A percentile compares a stretch with the other conserved stretches of the same genome.
phyloP scores from a whole-genome alignment of 2,113 vertebrate genomes.

The Gobius niger region DNA sequence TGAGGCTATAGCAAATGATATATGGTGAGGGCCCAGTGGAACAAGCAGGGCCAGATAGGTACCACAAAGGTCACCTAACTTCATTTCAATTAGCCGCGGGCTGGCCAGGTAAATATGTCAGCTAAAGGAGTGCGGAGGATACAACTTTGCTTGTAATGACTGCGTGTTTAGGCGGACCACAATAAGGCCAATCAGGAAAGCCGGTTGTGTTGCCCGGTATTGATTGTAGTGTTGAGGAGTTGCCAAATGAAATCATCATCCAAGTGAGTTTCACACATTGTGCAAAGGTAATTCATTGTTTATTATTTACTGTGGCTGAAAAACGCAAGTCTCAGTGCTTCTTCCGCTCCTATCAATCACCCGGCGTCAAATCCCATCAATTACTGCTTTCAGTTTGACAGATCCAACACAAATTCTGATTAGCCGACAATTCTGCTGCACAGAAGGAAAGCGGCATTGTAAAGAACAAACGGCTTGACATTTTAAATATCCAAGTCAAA shows the following conservation, averaged over 20 bases:
- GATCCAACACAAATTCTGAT: conserved; percentile 53
- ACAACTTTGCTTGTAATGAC: conserved; percentile 48
- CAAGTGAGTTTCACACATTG: conserved; percentile 19
- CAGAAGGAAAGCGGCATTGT: conserved; percentile 48
- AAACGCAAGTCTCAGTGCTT: conserved; percentile 51
- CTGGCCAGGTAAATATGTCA: conserved; percentile 53
- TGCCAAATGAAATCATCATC: conserved; percentile 42
- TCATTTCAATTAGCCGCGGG: conserved; percentile 71
- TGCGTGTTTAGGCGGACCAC: conserved; percentile 43
- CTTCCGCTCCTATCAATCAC: conserved; percentile 62
- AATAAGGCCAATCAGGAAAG: conserved; percentile 43
- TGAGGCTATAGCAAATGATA: conserved; percentile 62
- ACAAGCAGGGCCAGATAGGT: conserved; percentile 44
- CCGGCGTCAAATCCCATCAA: conserved; percentile 53
- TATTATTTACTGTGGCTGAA: conserved; percentile 46
- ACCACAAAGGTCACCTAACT: conserved; percentile 74
- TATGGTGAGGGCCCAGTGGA: conserved; percentile 49
- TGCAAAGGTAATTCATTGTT: conserved; percentile 29
- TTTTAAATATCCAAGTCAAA: conserved; percentile 65
- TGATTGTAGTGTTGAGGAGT: conserved; percentile 43
- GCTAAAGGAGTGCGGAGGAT: conserved; percentile 26
- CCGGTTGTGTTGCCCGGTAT: conserved; percentile 8
- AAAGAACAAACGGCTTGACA: conserved; percentile 59
- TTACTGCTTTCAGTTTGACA: conserved; percentile 56
- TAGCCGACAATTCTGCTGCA: conserved; percentile 57